phyloP scores from a whole-genome alignment of 2,888 invertebrate species.

The Metellina segmentata region DNA sequence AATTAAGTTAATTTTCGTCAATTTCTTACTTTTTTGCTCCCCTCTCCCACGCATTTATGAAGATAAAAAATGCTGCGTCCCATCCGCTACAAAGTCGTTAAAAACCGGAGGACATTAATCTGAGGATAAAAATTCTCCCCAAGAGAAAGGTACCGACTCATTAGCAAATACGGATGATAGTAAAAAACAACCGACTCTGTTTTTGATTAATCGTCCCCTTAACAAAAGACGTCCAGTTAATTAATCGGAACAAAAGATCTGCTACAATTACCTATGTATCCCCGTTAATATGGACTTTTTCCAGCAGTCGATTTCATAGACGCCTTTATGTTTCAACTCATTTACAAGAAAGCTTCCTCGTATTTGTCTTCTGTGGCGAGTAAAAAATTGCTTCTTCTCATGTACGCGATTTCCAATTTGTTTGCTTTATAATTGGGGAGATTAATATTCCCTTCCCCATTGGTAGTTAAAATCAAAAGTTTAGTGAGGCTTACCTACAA shows the following conservation, averaged over 20 bases:
- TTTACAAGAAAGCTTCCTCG: slow-evolving; percentile 23
- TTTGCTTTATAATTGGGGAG: slow-evolving; percentile 27
- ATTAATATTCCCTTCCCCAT: slow-evolving; percentile 31
- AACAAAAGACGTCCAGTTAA: slow-evolving; percentile 53
- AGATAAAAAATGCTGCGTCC: neutral
- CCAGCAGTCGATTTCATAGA: slow-evolving; percentile 8
- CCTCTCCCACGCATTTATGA: neutral
- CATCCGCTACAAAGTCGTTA: neutral
- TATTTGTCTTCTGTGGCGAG: slow-evolving; percentile 11
- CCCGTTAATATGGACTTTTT: slow-evolving; percentile 28
- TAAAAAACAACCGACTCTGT: slow-evolving; percentile 9
- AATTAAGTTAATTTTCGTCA: slow-evolving; percentile 24
- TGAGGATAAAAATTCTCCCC: slow-evolving; percentile 10
- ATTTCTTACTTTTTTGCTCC: slow-evolving; percentile 2
- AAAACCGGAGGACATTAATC: slow-evolving; percentile 34
- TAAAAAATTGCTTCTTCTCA: neutral
- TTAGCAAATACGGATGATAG: slow-evolving; percentile 10
- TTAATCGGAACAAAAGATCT: slow-evolving; percentile 57
- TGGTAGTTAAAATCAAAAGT: slow-evolving; percentile 1
- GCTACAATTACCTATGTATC: slow-evolving; percentile 33
- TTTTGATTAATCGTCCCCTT: slow-evolving; percentile 47
- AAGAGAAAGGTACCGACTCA: slow-evolving; percentile 5
- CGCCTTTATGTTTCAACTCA: slow-evolving; percentile 25
- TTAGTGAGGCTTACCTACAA: neutral
- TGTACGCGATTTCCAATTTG: slow-evolving; percentile 18